Evolutionary conservation across 2,888 invertebrate genomes (phyloP), one percentile per base, ranked within the genome.

Genomic region (Agriotes lineatus): DNA sequence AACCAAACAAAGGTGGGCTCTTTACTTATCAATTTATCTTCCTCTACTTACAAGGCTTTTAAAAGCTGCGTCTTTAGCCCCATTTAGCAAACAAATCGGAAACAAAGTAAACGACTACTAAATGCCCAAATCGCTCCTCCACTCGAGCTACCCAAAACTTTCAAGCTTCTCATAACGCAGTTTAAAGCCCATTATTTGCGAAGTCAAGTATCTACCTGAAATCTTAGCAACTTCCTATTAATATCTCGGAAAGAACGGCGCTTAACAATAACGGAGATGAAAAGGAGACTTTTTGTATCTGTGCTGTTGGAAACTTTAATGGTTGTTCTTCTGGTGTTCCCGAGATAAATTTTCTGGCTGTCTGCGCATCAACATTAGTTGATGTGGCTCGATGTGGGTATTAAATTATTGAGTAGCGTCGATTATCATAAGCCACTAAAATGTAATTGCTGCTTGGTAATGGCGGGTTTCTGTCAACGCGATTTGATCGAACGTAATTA

Each of bases 121-220:
- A n/a, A n/a, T n/a, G n/a, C n/a, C n/a, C 2, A 20, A 12, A n/a
- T 48, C 22, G 6, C 22, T 22, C 48, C 20, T 25, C 7, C 22
- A 48, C 37, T 12, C 12, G 42, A 16, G 25, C 25, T 16, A 22
- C 16, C 18, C 1, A 5, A 10, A 52, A 52, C 52, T 52, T 52
- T 18, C 6, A 33, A 14, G 25, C 33, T 33, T n/a, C n/a, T n/a
- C n/a, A n/a, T 52, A 52, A 52, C 33, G 30, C 18, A 52, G 52
- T 33, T 52, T 52, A 52, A 50, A 30, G 16, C 2, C 30, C 50
- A 50, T 50, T 50, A 50, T 50, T 50, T 33, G 25, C 16, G 7
- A 18, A 52, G 52, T 52, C 33, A 33, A 52, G 52, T 33, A 33
- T 52, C 52, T 18, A 52, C 33, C 33, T 52, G 25, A 30, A 52